A percentile compares a stretch with the other conserved stretches of the same genome.
Conservation (phyloP, 1,140 invertebrate genomes). For the Sitodiplosis mosellana region DNA sequence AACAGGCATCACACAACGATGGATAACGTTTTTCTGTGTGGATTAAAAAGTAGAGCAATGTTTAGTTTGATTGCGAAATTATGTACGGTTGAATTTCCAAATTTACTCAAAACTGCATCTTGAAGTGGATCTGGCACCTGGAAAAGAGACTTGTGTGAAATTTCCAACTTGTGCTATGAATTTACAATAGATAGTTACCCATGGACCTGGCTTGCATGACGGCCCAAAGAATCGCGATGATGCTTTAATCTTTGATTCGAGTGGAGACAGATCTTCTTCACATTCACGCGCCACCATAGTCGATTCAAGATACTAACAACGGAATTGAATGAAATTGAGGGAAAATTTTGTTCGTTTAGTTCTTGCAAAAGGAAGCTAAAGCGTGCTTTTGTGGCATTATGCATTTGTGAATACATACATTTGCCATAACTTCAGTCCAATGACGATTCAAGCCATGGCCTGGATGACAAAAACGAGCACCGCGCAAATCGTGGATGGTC, state of each 20-base stretch:
- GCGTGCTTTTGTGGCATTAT: neutral
- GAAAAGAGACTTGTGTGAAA: too few relatives aligned
- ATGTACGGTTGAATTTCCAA: too few relatives aligned
- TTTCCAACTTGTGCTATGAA: too few relatives aligned
- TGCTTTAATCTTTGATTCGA: conserved; percentile 50
- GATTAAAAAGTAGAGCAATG: neutral
- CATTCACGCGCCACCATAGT: conserved; percentile 45
- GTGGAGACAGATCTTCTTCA: conserved; percentile 37
- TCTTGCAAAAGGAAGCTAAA: too few relatives aligned
- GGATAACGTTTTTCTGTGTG: conserved; percentile 42
- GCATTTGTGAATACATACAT: conserved; percentile 28
- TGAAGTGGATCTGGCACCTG: conserved; percentile 39
- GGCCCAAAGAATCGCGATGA: conserved; percentile 47
- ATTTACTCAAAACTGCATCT: conserved; percentile 50
- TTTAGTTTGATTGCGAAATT: neutral
- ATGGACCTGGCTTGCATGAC: conserved; percentile 64
- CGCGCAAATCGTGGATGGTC: conserved; percentile 38
- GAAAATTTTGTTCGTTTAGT: neutral
- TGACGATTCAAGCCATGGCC: conserved; percentile 42
- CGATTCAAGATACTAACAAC: conserved; percentile 48
- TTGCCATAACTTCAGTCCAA: conserved; percentile 43
- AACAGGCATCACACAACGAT: conserved; percentile 50
- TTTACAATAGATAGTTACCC: too few relatives aligned
- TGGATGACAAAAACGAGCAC: conserved; percentile 55
- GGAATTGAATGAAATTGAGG: neutral